A percentile compares a stretch with the other conserved stretches of the same genome.
Evolutionary conservation across 1,140 invertebrate genomes (phyloP).

Genomic region (Drosophila subpulchrella): DNA sequence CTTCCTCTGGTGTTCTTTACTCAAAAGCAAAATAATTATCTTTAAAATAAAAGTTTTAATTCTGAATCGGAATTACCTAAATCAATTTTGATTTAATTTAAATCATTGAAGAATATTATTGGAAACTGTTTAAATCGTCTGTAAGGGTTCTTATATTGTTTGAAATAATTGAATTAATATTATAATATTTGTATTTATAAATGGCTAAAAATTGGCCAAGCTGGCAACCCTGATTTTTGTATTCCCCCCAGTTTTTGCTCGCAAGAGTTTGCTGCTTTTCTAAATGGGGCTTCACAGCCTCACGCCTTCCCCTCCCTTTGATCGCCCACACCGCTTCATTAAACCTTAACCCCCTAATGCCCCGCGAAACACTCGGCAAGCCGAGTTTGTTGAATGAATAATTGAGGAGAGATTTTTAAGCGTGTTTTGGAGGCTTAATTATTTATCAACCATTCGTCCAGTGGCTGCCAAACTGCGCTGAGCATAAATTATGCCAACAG

Average conservation of each 20-base stretch:
- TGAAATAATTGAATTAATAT: too few species aligned
- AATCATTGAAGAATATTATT: too few species aligned
- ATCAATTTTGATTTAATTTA: too few species aligned
- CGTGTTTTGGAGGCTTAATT: constrained; percentile 58
- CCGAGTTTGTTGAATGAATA: constrained; percentile 63
- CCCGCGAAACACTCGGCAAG: constrained; percentile 34
- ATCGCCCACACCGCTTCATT: constrained; percentile 12
- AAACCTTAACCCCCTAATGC: constrained; percentile 12
- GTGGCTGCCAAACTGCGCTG: constrained; percentile 56
- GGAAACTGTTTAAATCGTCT: too few species aligned
- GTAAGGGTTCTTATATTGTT: too few species aligned
- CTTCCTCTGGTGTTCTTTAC: too few species aligned
- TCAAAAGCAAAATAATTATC: too few species aligned
- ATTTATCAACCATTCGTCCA: constrained; percentile 54
- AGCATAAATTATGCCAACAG: constrained; percentile 70
- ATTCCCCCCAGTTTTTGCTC: background rate
- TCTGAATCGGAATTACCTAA: too few species aligned
- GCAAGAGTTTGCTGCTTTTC: constrained; percentile 18
- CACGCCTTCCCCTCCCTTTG: constrained; percentile 19
- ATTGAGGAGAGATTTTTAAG: constrained; percentile 61
- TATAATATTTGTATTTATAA: background rate
- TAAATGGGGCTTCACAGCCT: constrained; percentile 65
- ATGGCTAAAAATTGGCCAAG: background rate
- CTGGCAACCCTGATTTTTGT: background rate
- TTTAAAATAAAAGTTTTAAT: too few species aligned